phyloP scores from a whole-genome alignment of 92 coral and sea anemone genomes.

The Pocillopora meandrina region DNA sequence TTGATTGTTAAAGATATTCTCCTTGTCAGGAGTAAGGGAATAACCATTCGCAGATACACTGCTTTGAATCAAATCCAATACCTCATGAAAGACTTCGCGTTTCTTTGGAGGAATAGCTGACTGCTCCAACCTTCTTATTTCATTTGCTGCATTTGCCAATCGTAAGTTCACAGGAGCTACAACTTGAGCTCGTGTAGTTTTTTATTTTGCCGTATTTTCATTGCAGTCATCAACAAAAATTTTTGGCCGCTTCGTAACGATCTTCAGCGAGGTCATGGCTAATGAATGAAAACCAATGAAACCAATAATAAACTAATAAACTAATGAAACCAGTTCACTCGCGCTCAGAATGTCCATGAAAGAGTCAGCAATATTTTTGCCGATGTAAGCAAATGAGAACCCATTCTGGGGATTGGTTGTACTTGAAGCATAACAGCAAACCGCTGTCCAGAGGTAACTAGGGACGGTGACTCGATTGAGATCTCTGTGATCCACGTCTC shows the following conservation, averaged over 20 bases:
- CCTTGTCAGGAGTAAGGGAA: background rate
- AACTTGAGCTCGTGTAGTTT: background rate
- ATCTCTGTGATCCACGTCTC: conserved; percentile 23
- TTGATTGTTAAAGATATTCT: background rate
- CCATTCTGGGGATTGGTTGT: conserved; percentile 4
- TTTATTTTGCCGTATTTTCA: background rate
- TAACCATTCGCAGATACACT: background rate
- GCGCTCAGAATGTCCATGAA: background rate
- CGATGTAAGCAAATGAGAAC: conserved; percentile 44
- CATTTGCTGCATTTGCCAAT: background rate
- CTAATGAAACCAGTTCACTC: conserved; percentile 5
- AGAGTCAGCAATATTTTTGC: conserved; percentile 31
- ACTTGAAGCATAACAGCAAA: conserved; percentile 39
- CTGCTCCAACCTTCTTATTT: background rate
- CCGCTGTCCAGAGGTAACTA: too few relatives aligned
- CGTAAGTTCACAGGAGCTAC: background rate
- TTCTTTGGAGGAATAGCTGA: background rate
- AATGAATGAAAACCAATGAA: background rate
- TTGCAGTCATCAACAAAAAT: conserved; percentile 37
- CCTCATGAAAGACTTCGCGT: background rate
- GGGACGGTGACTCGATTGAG: conserved; percentile 57
- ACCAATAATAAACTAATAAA: too few relatives aligned
- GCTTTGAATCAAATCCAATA: background rate
- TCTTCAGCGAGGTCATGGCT: background rate
- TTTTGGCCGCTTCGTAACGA: background rate